phyloP scores from a whole-genome alignment of 2,888 invertebrate species.

The Tetragonula carbonaria region DNA sequence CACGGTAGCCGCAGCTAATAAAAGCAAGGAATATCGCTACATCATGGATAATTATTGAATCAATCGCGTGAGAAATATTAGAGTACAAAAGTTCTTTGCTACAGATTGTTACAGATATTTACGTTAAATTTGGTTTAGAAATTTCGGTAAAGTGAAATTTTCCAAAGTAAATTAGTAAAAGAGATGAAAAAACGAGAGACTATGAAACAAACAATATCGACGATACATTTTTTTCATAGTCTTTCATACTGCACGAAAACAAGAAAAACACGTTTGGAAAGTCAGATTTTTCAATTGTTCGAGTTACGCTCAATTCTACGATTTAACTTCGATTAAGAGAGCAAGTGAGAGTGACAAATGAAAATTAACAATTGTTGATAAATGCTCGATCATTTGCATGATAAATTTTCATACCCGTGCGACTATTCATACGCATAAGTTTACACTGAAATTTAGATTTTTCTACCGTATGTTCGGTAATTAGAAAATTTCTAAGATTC shows the following conservation, averaged over 20 bases:
- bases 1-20: too few relatives aligned
- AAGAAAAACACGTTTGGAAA: conserved; percentile 7
- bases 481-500: neutral
- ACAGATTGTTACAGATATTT: too few relatives aligned
- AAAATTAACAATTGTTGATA: neutral
- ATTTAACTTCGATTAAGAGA: neutral
- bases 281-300: conserved; percentile 14
- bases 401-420: neutral
- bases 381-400: neutral
- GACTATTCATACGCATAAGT: neutral
- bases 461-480: neutral
- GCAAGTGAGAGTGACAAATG: neutral
- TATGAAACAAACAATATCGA: neutral
- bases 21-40: too few relatives aligned
- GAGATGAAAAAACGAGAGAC: neutral
- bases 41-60: too few relatives aligned
- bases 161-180: neutral
- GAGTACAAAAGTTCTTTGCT: too few relatives aligned
- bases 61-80: too few relatives aligned
- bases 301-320: neutral
- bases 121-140: too few relatives aligned
- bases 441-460: neutral
- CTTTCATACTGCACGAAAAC: neutral
- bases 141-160: neutral
- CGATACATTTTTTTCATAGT: neutral